Base-by-base conservation (phyloP, 2,888 invertebrate genomes). In the Cerastis rubricosa region DNA sequence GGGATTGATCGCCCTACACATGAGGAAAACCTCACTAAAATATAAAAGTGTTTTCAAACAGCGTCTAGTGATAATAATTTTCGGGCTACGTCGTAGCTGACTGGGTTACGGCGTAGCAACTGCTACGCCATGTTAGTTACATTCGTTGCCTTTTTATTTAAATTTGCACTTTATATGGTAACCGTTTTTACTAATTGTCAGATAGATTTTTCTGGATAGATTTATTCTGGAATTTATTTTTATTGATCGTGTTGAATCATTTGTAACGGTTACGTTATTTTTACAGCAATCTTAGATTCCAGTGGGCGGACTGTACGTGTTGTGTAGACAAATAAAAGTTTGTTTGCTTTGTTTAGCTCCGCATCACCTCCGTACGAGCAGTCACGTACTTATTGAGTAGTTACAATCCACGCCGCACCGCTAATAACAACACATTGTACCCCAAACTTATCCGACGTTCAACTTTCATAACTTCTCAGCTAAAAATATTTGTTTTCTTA, bases 341-440 rank as follows among this genome's bases (percentile, higher is more conserved):
- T 68, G 63, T 75, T 83, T 74, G 76, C 71, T 81, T 78, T 72
- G 67, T 78, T 73, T 57, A 51, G 49, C 74, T 80, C 67, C 59
- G 66, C 69, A 64, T 70, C 66, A 70, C 77, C 77, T 74, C 63
- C 71, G 74, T 67, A 61, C 67, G 78, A 76, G 71, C 79, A 84
- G 89, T 85, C 90, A 90, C 89, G 89, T 90, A 89, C 87, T 87
- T 87, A 84, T 85, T 69, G 81, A 90, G 85, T 89, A 90, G 86
- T 87, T 85, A 87, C 80, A 81, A 75, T 83, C 79, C 75, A 66
- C 75, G 80, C 69, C 79, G 72, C 61, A 66, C 76, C 71, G 78
- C 76, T 87, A 90, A 90, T 91, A 89, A 89, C 87, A 91, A 89
- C 87, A 89, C 84, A 88, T 87, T 85, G 83, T 88, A 88, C 87